These are phyloP conservation scores for Eunapius fragilis DNA, from an alignment of 37 sponge, comb jelly and placozoan species.

Conservation along the genomic window DNA sequence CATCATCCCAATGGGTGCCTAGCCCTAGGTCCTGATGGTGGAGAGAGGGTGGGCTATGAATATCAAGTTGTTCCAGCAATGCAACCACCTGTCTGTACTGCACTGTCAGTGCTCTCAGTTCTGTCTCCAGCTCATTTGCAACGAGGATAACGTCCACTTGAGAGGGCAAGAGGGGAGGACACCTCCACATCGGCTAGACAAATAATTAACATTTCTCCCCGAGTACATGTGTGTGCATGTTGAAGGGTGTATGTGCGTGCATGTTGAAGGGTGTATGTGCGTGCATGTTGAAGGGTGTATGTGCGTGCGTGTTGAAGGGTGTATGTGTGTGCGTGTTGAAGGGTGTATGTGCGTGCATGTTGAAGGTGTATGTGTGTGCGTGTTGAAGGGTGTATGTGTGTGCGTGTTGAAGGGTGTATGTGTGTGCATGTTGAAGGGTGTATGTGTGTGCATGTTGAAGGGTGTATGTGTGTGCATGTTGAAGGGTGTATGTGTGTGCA, in stretches of 20 bases:
- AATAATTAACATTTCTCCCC: background rate
- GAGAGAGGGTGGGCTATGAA: background rate
- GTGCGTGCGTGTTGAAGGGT: background rate
- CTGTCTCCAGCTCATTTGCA: constrained; percentile 68
- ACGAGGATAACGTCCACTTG: constrained; percentile 49
- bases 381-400: background rate
- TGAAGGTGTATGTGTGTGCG: background rate
- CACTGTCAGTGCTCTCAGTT: constrained; percentile 60
- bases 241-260: background rate
- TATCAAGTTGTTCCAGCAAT: background rate
- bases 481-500: background rate
- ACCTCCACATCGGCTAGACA: background rate
- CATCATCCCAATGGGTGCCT: constrained; percentile 87
- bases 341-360: background rate
- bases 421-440: no score
- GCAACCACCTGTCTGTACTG: constrained; percentile 69
- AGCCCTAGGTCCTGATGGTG: constrained; percentile 74
- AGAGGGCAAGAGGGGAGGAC: constrained; percentile 53
- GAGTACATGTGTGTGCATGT: background rate
- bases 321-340: background rate
- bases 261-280: background rate
- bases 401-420: no score
- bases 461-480: background rate
- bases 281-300: no score
- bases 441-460: no score